Percentiles rank a stretch among this genome's conserved stretches.
phyloP scores from a whole-genome alignment of 2,888 invertebrate genomes.

The Stramonita haemastoma region DNA sequence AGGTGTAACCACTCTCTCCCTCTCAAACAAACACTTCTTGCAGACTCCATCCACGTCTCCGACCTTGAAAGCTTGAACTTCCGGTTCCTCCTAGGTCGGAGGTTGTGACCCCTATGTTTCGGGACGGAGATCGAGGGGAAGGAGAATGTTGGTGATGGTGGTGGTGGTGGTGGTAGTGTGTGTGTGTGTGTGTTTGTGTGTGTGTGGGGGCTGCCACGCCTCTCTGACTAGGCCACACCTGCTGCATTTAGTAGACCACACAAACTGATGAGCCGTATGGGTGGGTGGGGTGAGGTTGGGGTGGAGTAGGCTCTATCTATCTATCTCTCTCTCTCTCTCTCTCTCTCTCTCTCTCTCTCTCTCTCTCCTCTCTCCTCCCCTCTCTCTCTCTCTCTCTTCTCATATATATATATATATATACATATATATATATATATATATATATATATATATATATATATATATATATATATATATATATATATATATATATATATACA shows the following conservation, averaged over 20 bases:
- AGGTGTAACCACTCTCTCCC: no score
- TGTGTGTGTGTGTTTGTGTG: not conserved
- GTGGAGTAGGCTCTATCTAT: not conserved
- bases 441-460: no score
- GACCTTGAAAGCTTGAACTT: conserved; percentile 18
- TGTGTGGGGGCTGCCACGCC: no score
- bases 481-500: not conserved
- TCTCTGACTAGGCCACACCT: no score
- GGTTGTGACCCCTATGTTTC: not conserved
- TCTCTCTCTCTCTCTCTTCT: not conserved
- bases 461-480: no score
- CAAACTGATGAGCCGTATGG: no score
- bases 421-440: no score
- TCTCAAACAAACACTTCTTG: not conserved
- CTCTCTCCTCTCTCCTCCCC: not conserved
- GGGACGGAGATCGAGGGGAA: no score
- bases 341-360: not conserved
- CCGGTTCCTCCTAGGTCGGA: conserved; percentile 8
- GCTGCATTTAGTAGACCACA: no score
- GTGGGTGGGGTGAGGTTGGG: no score
- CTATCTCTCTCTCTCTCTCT: not conserved
- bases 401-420: no score
- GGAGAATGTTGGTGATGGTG: no score
- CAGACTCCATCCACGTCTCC: not conserved
- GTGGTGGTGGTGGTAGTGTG: not conserved